Percentiles rank a stretch among this genome's conserved stretches.
phyloP scores from a whole-genome alignment of 2,113 vertebrate genomes.

The Callorhinus ursinus region DNA sequence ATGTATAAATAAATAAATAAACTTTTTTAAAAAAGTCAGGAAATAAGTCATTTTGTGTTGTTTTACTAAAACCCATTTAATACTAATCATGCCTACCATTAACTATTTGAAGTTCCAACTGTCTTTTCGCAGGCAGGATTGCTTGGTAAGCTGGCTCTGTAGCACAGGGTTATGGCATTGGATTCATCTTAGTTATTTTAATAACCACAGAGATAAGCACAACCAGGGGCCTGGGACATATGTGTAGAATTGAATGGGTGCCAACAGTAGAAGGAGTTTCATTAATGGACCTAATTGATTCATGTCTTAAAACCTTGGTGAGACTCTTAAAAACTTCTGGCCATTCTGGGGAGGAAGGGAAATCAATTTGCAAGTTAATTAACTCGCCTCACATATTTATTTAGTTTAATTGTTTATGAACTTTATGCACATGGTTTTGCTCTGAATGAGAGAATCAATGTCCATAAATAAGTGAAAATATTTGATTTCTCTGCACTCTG shows the following conservation, averaged over 20 bases:
- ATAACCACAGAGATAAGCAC: neutral
- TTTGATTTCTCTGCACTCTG: neutral
- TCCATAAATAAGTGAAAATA: neutral
- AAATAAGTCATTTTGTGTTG: slow-evolving; percentile 48
- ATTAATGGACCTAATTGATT: neutral
- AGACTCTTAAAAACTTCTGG: neutral
- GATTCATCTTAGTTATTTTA: neutral
- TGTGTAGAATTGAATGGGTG: neutral
- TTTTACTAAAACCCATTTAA: slow-evolving; percentile 11
- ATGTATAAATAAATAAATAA: neutral
- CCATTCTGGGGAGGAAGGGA: neutral
- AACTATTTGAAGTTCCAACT: neutral
- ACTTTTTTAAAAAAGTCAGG: neutral
- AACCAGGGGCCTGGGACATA: neutral
- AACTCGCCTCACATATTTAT: neutral
- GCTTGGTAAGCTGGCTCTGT: neutral
- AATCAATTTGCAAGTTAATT: neutral
- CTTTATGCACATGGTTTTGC: slow-evolving; percentile 5
- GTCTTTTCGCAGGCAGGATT: neutral
- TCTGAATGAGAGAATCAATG: slow-evolving; percentile 26
- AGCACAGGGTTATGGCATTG: neutral
- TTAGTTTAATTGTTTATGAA: slow-evolving; percentile 6
- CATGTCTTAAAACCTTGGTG: neutral
- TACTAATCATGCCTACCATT: neutral
- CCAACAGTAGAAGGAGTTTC: neutral